These are phyloP conservation scores for Hypomecis punctinalis DNA, from an alignment of 2,888 invertebrate species.

Conservation along the genomic window DNA sequence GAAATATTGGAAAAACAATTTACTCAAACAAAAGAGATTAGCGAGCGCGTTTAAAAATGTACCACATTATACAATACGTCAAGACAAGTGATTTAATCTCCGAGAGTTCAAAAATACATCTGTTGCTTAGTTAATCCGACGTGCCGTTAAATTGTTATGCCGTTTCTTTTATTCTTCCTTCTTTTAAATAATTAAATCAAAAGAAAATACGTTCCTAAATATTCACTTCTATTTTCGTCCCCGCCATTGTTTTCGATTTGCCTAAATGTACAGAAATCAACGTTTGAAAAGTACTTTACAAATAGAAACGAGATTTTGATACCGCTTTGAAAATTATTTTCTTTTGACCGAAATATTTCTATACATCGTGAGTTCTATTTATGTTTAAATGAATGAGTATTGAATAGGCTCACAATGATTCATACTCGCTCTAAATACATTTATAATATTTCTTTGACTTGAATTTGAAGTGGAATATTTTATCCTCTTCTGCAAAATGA, in stretches of 20 bases:
- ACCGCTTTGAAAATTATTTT: slow-evolving; percentile 12
- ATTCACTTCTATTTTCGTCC: slow-evolving; percentile 27
- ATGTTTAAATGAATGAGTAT: slow-evolving; percentile 9
- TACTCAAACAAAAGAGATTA: slow-evolving; percentile 5
- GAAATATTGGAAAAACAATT: slow-evolving; percentile 28
- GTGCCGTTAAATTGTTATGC: slow-evolving; percentile 24
- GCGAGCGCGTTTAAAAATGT: slow-evolving; percentile 13
- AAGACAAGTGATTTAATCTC: slow-evolving; percentile 17
- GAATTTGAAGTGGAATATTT: neutral
- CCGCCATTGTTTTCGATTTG: slow-evolving; percentile 28
- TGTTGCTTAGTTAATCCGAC: slow-evolving; percentile 25
- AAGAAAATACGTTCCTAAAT: slow-evolving; percentile 24
- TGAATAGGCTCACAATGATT: slow-evolving; percentile 1
- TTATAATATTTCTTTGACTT: neutral
- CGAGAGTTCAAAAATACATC: slow-evolving; percentile 3
- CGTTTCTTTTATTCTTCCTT: slow-evolving; percentile 14
- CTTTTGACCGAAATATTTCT: neutral
- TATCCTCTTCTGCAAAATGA: too few relatives aligned
- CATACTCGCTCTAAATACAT: neutral
- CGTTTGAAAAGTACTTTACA: slow-evolving; percentile 23
- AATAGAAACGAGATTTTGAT: slow-evolving; percentile 16
- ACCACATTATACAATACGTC: slow-evolving; percentile 17
- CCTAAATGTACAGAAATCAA: slow-evolving; percentile 16
- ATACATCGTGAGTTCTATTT: slow-evolving; percentile 6
- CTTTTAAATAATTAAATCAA: slow-evolving; percentile 32